Evolutionary conservation across 1,140 invertebrate genomes (phyloP), one percentile per base, ranked within the genome.

Genomic region (Ganaspis sp.): DNA sequence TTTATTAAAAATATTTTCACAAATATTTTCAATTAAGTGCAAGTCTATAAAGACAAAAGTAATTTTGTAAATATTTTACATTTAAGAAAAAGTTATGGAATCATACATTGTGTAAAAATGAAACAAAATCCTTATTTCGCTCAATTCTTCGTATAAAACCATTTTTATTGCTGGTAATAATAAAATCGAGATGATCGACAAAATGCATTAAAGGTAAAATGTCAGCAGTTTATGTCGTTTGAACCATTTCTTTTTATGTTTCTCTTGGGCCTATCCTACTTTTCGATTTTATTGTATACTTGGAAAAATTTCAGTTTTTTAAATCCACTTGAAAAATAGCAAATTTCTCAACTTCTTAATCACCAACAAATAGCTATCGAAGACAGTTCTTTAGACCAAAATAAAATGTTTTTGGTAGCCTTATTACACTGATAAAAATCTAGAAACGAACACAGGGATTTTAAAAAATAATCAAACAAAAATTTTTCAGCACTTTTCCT

Each of bases 171-270:
- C 58, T 19, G 17, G 23, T 8, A 69, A 15, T 76, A 69, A 79
- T 77, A 73, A 76, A 78, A 23, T 45, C 45, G 40, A 76, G 76
- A 86, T 81, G 77, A 84, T 87, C 86, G 79, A 85, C 84, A 81
- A 82, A 83, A 84, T 40, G 40, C 69, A 76, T 53, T 80, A 84
- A 64, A 85, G 84, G 72, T 81, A 75, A 82, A 86, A 79, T 81
- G 84, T 87, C 85, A 87, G 86, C 86, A 74, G 78, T 86, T 86
- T 83, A 84, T 79, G 78, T 73, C 49, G 77, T 81, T 83, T 83
- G 78, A 84, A 81, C 79, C 78, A 77, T 83, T 86, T 80, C 58
- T 53, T 81, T 86, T 86, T 82, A 86, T 76, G 75, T 75, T 81
- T 71, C 42, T 73, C 69, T 17, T 70, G 58, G 21, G 26, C 58